phyloP scores from a whole-genome alignment of 2,113 vertebrate genomes.

The Toxostoma redivivum region DNA sequence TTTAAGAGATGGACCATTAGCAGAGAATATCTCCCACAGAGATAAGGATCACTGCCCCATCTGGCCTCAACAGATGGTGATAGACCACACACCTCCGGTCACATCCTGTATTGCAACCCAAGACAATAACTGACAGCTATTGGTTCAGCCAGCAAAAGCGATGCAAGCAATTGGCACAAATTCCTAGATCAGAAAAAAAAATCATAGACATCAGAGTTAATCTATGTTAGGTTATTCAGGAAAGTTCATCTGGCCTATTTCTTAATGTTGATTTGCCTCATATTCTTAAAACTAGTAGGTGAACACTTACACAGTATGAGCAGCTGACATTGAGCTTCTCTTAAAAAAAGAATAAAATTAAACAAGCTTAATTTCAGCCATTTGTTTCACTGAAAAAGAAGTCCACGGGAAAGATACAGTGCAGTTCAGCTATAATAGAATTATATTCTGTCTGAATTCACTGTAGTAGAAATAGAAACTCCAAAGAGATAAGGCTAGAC shows the following conservation, averaged over 20 bases:
- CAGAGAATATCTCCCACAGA: too few species aligned
- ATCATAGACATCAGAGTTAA: background rate
- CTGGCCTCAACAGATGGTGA: too few species aligned
- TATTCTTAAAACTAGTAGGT: background rate
- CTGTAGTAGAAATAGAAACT: background rate
- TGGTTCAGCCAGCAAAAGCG: background rate
- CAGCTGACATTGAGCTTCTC: background rate
- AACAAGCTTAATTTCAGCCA: background rate
- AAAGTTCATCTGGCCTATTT: background rate
- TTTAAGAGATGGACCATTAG: too few species aligned
- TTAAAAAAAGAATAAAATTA: background rate
- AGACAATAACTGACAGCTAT: background rate
- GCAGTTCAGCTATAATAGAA: background rate
- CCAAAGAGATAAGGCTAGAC: background rate
- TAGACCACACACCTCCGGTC: too few species aligned
- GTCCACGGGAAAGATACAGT: background rate
- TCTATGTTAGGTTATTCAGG: background rate
- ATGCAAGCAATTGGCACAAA: background rate
- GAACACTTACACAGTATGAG: background rate
- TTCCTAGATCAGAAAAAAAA: background rate
- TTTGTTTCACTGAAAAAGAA: background rate
- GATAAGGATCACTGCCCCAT: too few species aligned
- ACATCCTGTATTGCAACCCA: too few species aligned
- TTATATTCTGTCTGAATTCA: background rate
- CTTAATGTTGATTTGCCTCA: background rate